Base-by-base conservation (phyloP, 2,797 vertebrate genomes). In the Halcyon chelicuti region DNA sequence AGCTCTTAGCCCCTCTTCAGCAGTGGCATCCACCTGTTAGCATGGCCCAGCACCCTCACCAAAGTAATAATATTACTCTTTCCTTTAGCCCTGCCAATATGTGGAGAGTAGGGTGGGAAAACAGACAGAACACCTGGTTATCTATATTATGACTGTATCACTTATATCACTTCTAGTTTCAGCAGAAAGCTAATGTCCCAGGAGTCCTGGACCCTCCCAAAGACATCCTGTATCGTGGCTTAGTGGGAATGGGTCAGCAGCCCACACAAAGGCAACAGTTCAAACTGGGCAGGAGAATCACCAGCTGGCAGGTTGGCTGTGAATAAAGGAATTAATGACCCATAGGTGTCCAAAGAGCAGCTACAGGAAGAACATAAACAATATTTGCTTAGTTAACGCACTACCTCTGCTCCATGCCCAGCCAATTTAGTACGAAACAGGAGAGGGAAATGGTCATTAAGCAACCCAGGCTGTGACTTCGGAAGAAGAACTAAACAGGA, bases 301-400 rank as follows among this genome's bases (percentile, higher is more conserved):
- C 68, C 62, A 22, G 37, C 75, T 80, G 61, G 44, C 75, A 88
- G 68, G 85, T 65, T 93, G 89, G 54, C 49, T 83, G 65, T 57
- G 33, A 91, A 75, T 67, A 91, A 90, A 86, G 40, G 76, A 85
- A 88, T 91, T 88, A 77, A 80, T 88, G 82, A 90, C 68, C 65
- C 70, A 2, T 81, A 92, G 80, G 80, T 93, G 77, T 76, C 86
- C 67, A 71, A 79, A 88, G 61, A 93, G 77, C 62, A 93, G 80
- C 66, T 76, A 73, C 62, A 90, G 90, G 77, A 93, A 84, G 80
- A 94, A 79, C 37, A 76, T 49, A 88, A 95, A 70, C 60, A 91
- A 21, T 40, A 79, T 86, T 86, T 96, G 39, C 88, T 81, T 82
- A 74, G 55, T 66, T 88, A 86, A 66, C 54, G 54, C 42, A 55